Percentiles rank a stretch among this genome's conserved stretches.
These are phyloP conservation scores for Pogonus chalceus DNA, from an alignment of 1,140 invertebrate genomes.

Conservation along the genomic window DNA sequence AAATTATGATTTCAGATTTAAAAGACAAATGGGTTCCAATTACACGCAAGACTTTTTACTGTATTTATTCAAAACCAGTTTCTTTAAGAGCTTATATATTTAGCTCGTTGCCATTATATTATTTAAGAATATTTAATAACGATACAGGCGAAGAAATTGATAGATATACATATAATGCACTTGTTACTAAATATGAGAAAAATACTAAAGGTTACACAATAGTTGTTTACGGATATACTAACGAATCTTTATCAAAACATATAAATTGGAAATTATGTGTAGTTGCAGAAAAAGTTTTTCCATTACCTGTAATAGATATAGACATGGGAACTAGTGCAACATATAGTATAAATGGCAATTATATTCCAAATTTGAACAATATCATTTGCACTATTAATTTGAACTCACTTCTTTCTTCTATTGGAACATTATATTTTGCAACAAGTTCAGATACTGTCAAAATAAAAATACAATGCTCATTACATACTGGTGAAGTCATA, in stretches of 20 bases:
- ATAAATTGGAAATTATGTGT: constrained; percentile 27
- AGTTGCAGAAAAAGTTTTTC: constrained; percentile 20
- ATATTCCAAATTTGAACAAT: constrained; percentile 23
- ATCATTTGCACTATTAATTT: constrained; percentile 20
- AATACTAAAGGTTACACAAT: constrained; percentile 30
- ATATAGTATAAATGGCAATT: constrained; percentile 21
- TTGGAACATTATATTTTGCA: constrained; percentile 20
- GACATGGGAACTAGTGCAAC: not conserved
- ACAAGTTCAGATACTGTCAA: constrained; percentile 16
- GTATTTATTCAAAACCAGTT: constrained; percentile 16
- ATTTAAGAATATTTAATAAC: constrained; percentile 31
- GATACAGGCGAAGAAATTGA: constrained; percentile 26
- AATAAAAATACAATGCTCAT: constrained; percentile 14
- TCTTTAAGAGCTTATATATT: constrained; percentile 25
- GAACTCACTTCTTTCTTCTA: not conserved
- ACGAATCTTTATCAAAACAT: constrained; percentile 12
- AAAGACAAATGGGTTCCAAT: constrained; percentile 18
- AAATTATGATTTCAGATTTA: not conserved
- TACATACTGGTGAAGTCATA: constrained; percentile 14
- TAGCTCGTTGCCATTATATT: constrained; percentile 20
- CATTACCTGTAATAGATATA: constrained; percentile 1
- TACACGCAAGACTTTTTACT: constrained; percentile 16
- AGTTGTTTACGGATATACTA: constrained; percentile 29
- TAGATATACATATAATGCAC: constrained; percentile 21
- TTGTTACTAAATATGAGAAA: constrained; percentile 19